phyloP scores from a whole-genome alignment of 2,888 invertebrate species.

The Alentia gelatinosa region DNA sequence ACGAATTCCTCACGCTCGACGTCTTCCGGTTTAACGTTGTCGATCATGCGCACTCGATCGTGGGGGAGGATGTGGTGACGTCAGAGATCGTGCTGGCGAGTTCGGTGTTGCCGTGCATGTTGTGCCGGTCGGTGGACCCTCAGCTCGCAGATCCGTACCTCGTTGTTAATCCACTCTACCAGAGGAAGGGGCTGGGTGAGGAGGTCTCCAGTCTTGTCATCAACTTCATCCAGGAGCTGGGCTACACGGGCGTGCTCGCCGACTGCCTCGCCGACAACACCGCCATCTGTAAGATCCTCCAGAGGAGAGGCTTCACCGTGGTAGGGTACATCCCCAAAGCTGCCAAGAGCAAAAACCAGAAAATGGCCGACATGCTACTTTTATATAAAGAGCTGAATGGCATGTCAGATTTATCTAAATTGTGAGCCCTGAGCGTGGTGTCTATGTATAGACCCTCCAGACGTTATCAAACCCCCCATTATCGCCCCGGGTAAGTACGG shows the following conservation, averaged over 20 bases:
- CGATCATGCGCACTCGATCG: slow-evolving; percentile 27
- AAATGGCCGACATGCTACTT: neutral
- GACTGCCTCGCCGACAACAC: neutral
- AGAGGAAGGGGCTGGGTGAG: neutral
- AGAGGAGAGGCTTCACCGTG: neutral
- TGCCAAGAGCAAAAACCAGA: neutral
- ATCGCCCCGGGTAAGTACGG: too few species aligned
- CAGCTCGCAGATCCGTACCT: neutral
- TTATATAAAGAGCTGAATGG: neutral
- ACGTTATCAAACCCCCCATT: too few species aligned
- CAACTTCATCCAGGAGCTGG: neutral
- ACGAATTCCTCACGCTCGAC: slow-evolving; percentile 8
- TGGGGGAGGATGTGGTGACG: neutral
- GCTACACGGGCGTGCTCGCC: neutral
- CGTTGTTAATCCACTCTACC: neutral
- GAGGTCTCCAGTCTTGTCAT: neutral
- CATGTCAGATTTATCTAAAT: neutral
- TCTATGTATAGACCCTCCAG: too few species aligned
- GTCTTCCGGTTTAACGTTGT: slow-evolving; percentile 16
- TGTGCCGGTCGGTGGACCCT: slow-evolving; percentile 29
- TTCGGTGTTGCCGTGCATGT: neutral
- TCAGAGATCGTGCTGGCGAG: neutral
- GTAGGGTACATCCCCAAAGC: neutral
- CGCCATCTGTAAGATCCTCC: neutral
- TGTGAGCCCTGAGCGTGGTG: too few species aligned